Conservation (phyloP, 2,888 invertebrate species). For the Cyclophora albipunctata region DNA sequence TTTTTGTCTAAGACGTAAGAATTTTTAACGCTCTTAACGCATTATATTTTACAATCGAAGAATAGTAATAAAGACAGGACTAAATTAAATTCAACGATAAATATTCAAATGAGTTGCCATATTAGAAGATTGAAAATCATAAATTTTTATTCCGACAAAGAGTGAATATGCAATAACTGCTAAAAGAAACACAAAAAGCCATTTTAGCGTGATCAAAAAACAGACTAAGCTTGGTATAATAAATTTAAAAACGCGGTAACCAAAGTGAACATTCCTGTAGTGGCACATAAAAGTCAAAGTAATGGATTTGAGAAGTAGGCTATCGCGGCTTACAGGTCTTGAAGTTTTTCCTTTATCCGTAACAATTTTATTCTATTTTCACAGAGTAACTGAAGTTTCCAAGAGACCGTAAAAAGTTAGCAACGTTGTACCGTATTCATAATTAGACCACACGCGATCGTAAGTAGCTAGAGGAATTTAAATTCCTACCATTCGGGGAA, state of each 20-base stretch:
- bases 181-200: too few species aligned
- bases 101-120: slow-evolving; percentile 7
- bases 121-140: slow-evolving; percentile 10
- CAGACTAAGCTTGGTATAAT: too few species aligned
- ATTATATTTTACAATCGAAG: background rate
- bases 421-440: slow-evolving; percentile 51
- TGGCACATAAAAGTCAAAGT: slow-evolving; percentile 44
- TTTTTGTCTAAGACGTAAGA: background rate
- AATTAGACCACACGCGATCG: slow-evolving; percentile 73
- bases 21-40: background rate
- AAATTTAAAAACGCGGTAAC: too few species aligned
- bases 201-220: too few species aligned
- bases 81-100: slow-evolving; percentile 1
- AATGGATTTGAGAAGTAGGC: slow-evolving; percentile 41
- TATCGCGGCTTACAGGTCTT: slow-evolving; percentile 45
- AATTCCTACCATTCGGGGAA: slow-evolving; percentile 63
- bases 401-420: slow-evolving; percentile 31
- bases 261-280: slow-evolving; percentile 30
- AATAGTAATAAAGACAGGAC: background rate
- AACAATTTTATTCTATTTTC: slow-evolving; percentile 46
- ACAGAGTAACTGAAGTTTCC: slow-evolving; percentile 39
- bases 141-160: slow-evolving; percentile 17
- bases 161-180: slow-evolving; percentile 8
- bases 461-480: slow-evolving; percentile 62
- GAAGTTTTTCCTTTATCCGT: slow-evolving; percentile 47